phyloP scores from a whole-genome alignment of 2,888 invertebrate species.

The Acronicta alni region DNA sequence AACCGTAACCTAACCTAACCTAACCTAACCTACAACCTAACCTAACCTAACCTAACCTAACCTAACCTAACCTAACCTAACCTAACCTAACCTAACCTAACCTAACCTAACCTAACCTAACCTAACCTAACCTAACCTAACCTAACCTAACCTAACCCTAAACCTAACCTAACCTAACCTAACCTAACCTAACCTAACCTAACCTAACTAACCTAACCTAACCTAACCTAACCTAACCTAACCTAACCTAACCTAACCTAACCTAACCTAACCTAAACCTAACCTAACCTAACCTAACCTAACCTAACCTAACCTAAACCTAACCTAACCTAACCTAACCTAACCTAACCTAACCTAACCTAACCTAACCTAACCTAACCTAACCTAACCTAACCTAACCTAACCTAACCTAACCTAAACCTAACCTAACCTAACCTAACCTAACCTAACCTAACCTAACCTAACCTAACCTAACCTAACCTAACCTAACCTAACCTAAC shows the following conservation, averaged over 20 bases:
- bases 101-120: slow-evolving; percentile 49
- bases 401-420: slow-evolving; percentile 41
- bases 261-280: too few species aligned
- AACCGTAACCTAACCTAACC: slow-evolving; percentile 55
- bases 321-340: slow-evolving; percentile 33
- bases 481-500: slow-evolving; percentile 36
- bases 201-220: slow-evolving; percentile 35
- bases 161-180: slow-evolving; percentile 50
- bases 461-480: slow-evolving; percentile 46
- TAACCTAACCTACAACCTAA: slow-evolving; percentile 54
- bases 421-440: slow-evolving; percentile 34
- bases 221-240: too few species aligned
- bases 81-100: slow-evolving; percentile 39
- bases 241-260: too few species aligned
- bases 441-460: slow-evolving; percentile 37
- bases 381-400: slow-evolving; percentile 38
- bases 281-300: slow-evolving; percentile 27
- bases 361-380: slow-evolving; percentile 35
- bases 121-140: slow-evolving; percentile 54
- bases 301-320: slow-evolving; percentile 35
- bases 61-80: slow-evolving; percentile 48
- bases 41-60: slow-evolving; percentile 53
- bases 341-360: slow-evolving; percentile 35
- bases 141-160: slow-evolving; percentile 48
- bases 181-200: slow-evolving; percentile 52